Percentiles rank a stretch among this genome's conserved stretches.
These are phyloP conservation scores for Peromyscus maniculatus DNA, from an alignment of 2,113 vertebrate genomes.

Conservation along the genomic window DNA sequence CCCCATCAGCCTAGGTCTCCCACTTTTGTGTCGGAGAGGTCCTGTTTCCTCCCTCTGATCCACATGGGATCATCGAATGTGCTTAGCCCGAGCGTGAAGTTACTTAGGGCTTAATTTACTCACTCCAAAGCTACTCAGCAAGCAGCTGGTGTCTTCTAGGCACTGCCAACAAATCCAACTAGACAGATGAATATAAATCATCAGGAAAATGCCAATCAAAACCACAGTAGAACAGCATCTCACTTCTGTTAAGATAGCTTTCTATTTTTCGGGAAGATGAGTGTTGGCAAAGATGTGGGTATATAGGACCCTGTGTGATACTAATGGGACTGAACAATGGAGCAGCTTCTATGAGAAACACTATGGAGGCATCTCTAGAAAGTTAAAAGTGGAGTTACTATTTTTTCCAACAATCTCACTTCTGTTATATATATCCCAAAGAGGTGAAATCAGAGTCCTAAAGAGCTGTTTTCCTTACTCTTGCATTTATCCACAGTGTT, in stretches of 20 bases:
- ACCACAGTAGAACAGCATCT: background rate
- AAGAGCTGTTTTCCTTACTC: background rate
- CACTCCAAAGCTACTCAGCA: background rate
- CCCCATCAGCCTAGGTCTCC: background rate
- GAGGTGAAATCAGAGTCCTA: background rate
- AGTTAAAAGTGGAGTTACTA: background rate
- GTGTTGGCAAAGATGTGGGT: background rate
- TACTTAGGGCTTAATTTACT: background rate
- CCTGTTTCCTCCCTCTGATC: background rate
- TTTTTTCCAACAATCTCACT: background rate
- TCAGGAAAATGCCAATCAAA: conserved; percentile 43
- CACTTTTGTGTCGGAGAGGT: background rate
- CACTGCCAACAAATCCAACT: background rate
- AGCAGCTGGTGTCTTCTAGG: background rate
- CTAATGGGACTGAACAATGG: background rate
- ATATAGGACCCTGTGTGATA: background rate
- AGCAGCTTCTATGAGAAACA: background rate
- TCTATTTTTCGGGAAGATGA: background rate
- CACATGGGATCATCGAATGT: background rate
- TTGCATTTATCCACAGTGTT: background rate
- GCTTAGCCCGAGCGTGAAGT: background rate
- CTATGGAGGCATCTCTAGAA: background rate
- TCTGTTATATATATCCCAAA: background rate
- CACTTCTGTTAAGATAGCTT: background rate
- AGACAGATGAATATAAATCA: conserved; percentile 5